phyloP scores from a whole-genome alignment of 2,888 invertebrate species.

The Drosophila kokeensis region DNA sequence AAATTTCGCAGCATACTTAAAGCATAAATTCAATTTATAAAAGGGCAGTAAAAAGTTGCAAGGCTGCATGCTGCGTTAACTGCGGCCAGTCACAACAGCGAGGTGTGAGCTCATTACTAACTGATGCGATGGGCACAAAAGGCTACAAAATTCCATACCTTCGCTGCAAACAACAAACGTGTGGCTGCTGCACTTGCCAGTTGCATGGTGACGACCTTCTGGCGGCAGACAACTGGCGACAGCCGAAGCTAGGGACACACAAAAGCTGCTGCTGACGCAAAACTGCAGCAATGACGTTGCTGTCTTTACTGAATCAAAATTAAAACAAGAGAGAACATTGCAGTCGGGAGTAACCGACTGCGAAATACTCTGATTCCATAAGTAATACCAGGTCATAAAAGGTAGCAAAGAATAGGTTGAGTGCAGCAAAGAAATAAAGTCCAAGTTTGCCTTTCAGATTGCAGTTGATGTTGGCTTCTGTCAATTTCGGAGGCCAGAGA shows the following conservation, averaged over 20 bases:
- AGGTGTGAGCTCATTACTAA: slow-evolving; percentile 52
- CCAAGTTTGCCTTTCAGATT: no score
- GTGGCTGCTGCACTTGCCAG: slow-evolving; percentile 22
- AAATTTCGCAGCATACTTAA: slow-evolving; percentile 35
- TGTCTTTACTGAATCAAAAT: slow-evolving; percentile 11
- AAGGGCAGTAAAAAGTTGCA: neutral
- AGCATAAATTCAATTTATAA: slow-evolving; percentile 35
- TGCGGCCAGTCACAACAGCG: neutral
- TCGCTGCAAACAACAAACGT: slow-evolving; percentile 37
- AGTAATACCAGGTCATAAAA: no score
- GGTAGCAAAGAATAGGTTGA: no score
- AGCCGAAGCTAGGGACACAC: slow-evolving; percentile 18
- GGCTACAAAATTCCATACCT: slow-evolving; percentile 19
- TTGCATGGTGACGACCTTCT: slow-evolving; percentile 6
- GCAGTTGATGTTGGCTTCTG: no score
- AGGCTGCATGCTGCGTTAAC: slow-evolving; percentile 15
- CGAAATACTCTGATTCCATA: no score
- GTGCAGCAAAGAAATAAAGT: no score
- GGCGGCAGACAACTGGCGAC: slow-evolving; percentile 15
- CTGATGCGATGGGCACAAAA: slow-evolving; percentile 12
- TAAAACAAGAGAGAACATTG: neutral
- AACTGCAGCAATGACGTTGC: slow-evolving; percentile 14
- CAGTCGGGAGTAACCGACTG: no score
- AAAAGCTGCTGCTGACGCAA: slow-evolving; percentile 26
- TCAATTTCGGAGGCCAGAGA: no score